These are phyloP conservation scores for Cheumatopsyche charites DNA, from an alignment of 1,140 invertebrate species.

Conservation along the genomic window DNA sequence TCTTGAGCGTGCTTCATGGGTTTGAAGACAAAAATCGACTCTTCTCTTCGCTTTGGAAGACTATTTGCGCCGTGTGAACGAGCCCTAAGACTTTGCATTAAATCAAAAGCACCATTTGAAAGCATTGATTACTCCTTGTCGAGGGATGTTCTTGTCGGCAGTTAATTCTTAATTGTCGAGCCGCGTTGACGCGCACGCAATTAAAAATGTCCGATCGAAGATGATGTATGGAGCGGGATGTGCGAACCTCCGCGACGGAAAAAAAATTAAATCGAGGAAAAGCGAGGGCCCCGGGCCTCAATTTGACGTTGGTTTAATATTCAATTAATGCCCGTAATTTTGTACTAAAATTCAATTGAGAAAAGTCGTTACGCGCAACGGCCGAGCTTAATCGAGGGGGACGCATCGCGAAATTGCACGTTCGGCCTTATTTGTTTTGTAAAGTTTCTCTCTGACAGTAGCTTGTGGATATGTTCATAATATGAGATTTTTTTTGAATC, in stretches of 20 bases:
- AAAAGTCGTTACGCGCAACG: constrained; percentile 16
- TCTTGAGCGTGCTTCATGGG: too few species aligned
- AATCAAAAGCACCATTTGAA: too few species aligned
- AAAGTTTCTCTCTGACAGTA: not conserved
- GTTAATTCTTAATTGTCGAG: not conserved
- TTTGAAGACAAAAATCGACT: too few species aligned
- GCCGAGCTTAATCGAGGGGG: not conserved
- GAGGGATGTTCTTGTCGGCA: too few species aligned
- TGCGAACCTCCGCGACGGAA: not conserved
- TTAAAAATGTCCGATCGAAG: constrained; percentile 3
- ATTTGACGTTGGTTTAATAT: constrained; percentile 39
- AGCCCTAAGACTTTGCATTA: too few species aligned
- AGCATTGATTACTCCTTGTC: too few species aligned
- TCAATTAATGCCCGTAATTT: constrained; percentile 44
- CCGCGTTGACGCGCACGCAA: not conserved
- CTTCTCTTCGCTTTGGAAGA: too few species aligned
- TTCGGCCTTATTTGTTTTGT: not conserved
- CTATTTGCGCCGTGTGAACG: too few species aligned
- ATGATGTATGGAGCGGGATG: not conserved
- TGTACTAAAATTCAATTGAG: constrained; percentile 40
- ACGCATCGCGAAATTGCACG: not conserved
- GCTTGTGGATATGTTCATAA: not conserved
- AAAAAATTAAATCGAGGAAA: too few species aligned
- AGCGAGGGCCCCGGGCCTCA: not conserved
- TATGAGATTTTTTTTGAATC: too few species aligned